Conservation (phyloP, 2,888 invertebrate species). For the Heteromurus nitidus region DNA sequence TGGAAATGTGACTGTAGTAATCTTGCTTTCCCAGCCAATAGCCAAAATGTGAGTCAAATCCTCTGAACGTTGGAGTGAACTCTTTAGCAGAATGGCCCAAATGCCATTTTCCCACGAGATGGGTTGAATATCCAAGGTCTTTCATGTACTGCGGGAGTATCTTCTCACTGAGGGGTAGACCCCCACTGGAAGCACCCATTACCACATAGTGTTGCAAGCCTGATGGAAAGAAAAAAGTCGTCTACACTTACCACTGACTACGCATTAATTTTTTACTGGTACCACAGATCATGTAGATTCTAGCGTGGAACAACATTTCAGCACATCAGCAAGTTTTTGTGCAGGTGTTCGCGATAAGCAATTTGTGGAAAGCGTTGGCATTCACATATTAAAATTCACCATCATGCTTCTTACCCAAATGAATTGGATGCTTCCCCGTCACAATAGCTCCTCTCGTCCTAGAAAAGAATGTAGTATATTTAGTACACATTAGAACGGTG, state of each 20-base stretch:
- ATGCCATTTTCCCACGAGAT: conserved; percentile 92
- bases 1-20: conserved; percentile 81
- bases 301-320: background rate
- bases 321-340: too few species aligned
- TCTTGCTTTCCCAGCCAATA: conserved; percentile 86
- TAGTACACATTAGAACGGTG: too few species aligned
- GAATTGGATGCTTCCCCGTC: conserved; percentile 94
- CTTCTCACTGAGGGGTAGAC: conserved; percentile 81
- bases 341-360: too few species aligned
- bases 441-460: conserved; percentile 86
- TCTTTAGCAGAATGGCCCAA: conserved; percentile 81
- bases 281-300: background rate
- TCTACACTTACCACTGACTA: too few species aligned
- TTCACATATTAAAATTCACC: too few species aligned
- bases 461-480: conserved; percentile 5
- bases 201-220: conserved; percentile 86
- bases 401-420: conserved; percentile 83
- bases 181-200: conserved; percentile 82
- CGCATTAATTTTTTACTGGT: background rate
- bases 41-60: conserved; percentile 88
- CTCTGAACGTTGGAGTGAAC: conserved; percentile 84
- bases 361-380: too few species aligned
- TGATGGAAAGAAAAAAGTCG: conserved; percentile 73
- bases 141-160: conserved; percentile 83
- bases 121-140: conserved; percentile 84